Conservation (phyloP, 1,140 invertebrate genomes). For the Drosophila suzukii region DNA sequence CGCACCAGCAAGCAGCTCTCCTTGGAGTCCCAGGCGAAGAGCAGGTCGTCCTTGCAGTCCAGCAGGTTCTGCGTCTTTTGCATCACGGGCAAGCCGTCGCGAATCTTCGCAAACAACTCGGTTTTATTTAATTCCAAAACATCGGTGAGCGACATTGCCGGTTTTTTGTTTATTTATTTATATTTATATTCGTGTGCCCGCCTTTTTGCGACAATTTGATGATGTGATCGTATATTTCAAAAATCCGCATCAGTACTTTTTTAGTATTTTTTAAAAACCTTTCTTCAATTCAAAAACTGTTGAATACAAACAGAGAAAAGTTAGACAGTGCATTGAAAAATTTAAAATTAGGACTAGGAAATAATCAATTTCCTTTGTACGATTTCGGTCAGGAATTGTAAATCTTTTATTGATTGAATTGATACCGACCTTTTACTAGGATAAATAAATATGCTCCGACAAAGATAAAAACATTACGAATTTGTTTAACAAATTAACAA, state of each 20-base stretch:
- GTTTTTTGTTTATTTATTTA: background rate
- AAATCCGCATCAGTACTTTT: background rate
- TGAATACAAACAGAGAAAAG: too few species aligned
- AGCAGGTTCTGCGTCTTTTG: slow-evolving; percentile 72
- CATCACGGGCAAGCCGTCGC: slow-evolving; percentile 53
- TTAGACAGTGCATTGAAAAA: background rate
- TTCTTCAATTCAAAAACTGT: background rate
- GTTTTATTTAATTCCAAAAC: slow-evolving; percentile 66
- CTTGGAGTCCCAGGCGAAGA: slow-evolving; percentile 74
- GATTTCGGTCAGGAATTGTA: too few species aligned
- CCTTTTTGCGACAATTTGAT: background rate
- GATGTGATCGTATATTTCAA: background rate
- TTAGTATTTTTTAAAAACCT: background rate
- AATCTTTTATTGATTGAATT: too few species aligned
- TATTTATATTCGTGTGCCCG: background rate
- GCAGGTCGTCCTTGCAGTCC: slow-evolving; percentile 80
- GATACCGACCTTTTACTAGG: too few species aligned
- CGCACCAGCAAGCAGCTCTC: slow-evolving; percentile 61
- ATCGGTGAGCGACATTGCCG: slow-evolving; percentile 64
- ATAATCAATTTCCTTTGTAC: too few species aligned
- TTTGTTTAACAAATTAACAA: too few species aligned
- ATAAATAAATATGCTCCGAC: too few species aligned
- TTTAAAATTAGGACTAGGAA: background rate
- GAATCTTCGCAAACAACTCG: slow-evolving; percentile 69
- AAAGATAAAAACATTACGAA: too few species aligned